These are phyloP conservation scores for Leucosticte australis DNA, from an alignment of 2,113 vertebrate genomes.

Conservation along the genomic window DNA sequence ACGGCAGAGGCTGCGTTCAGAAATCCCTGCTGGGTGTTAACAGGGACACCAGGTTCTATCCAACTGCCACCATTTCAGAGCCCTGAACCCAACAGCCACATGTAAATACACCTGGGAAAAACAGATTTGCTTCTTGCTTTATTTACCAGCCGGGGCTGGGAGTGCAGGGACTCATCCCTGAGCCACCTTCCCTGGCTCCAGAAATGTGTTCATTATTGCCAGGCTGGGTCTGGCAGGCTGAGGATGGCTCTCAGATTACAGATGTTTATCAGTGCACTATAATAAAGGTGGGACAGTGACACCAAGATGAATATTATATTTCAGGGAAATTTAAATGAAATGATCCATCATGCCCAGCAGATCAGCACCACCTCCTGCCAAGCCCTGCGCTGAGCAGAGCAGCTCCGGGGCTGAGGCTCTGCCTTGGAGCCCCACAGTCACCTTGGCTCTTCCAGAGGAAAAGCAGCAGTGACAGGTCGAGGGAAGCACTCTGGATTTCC, in stretches of 20 bases:
- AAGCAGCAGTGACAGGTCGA: accelerated
- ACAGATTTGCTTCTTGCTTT: not conserved
- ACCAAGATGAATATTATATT: slow-evolving; percentile 56
- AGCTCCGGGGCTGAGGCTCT: accelerated
- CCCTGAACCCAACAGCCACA: not conserved
- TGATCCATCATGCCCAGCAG: slow-evolving; percentile 56
- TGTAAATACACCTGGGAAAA: not conserved
- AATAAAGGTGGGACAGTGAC: slow-evolving; percentile 58
- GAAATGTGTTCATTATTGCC: slow-evolving; percentile 16
- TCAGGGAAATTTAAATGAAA: slow-evolving; percentile 51
- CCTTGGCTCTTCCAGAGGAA: not conserved
- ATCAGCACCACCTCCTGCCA: slow-evolving; percentile 7
- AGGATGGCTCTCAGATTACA: slow-evolving; percentile 8
- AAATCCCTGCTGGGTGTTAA: not conserved
- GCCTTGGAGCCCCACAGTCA: not conserved
- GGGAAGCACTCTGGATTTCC: not conserved
- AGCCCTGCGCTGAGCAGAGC: accelerated
- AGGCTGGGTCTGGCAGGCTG: not conserved
- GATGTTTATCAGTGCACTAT: slow-evolving; percentile 49
- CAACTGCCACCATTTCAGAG: not conserved
- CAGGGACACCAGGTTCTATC: not conserved
- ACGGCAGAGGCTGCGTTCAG: accelerated
- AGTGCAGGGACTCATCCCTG: not conserved
- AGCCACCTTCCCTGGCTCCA: not conserved
- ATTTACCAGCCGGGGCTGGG: not conserved